These are phyloP conservation scores for Eublepharis macularius DNA, from an alignment of 2,113 vertebrate species.

Conservation along the genomic window DNA sequence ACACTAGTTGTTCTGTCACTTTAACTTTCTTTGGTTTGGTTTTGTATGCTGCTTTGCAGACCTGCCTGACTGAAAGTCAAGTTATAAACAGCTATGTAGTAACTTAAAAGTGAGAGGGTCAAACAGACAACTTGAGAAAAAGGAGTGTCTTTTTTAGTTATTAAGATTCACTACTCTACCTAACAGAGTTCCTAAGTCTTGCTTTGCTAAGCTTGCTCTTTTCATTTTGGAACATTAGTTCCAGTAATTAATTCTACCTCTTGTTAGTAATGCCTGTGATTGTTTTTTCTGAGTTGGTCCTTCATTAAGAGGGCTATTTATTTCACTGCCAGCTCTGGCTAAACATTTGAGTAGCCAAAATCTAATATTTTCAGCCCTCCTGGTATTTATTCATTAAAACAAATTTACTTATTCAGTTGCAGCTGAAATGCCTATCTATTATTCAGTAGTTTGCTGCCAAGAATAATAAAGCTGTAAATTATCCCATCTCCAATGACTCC, in stretches of 20 bases:
- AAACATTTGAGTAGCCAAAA: neutral
- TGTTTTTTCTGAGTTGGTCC: conserved; percentile 20
- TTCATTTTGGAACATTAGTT: conserved; percentile 50
- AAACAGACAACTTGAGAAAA: too few species aligned
- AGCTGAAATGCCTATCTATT: neutral
- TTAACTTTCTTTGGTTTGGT: too few species aligned
- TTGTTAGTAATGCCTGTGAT: conserved; percentile 35
- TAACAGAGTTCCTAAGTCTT: too few species aligned
- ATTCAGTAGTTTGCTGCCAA: conserved; percentile 7
- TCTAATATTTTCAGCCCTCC: neutral
- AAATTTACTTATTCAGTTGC: neutral
- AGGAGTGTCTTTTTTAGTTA: too few species aligned
- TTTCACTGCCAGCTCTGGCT: neutral
- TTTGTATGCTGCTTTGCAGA: neutral
- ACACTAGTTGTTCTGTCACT: too few species aligned
- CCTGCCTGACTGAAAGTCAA: neutral
- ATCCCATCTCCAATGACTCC: neutral
- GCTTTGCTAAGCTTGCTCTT: conserved; percentile 27
- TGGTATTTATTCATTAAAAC: conserved; percentile 24
- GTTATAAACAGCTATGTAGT: too few species aligned
- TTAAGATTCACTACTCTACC: too few species aligned
- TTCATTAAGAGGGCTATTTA: conserved; percentile 17
- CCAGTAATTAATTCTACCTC: conserved; percentile 35
- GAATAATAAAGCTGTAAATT: conserved; percentile 7
- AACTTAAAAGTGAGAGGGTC: too few species aligned